These are phyloP conservation scores for Jacana jacana DNA, from an alignment of 2,113 vertebrate genomes.

Conservation along the genomic window DNA sequence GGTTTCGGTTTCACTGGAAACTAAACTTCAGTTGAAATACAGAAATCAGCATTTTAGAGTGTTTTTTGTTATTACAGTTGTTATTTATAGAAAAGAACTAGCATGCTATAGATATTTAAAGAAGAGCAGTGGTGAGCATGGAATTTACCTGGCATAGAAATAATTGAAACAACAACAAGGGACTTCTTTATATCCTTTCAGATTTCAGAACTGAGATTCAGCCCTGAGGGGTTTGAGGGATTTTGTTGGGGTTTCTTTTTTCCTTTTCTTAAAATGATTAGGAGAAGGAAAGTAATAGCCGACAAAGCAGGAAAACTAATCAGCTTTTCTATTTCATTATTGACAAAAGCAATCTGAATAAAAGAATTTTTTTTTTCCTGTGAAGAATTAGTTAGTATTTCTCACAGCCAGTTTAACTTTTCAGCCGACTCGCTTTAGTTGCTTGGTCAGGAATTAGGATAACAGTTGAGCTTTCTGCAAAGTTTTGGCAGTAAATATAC, in stretches of 20 bases:
- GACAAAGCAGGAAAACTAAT: background rate
- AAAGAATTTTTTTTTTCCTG: background rate
- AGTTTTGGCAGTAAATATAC: background rate
- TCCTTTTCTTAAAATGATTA: background rate
- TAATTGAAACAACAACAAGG: background rate
- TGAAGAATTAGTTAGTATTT: background rate
- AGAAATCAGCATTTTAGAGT: background rate
- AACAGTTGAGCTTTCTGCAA: background rate
- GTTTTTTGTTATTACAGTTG: background rate
- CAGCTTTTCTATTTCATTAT: background rate
- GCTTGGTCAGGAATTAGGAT: background rate
- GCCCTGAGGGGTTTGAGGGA: background rate
- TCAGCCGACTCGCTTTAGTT: background rate
- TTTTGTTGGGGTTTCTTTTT: background rate
- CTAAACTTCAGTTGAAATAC: background rate
- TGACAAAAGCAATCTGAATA: background rate
- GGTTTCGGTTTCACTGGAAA: background rate
- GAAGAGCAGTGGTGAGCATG: background rate
- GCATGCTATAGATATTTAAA: background rate
- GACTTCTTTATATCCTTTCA: background rate
- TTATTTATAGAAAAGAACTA: background rate
- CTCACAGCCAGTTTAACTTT: background rate
- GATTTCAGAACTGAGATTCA: background rate
- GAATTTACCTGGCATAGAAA: background rate
- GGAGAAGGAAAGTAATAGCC: background rate